These are phyloP conservation scores for Atherinomorus stipes DNA, from an alignment of 2,113 vertebrate species.

Conservation along the genomic window DNA sequence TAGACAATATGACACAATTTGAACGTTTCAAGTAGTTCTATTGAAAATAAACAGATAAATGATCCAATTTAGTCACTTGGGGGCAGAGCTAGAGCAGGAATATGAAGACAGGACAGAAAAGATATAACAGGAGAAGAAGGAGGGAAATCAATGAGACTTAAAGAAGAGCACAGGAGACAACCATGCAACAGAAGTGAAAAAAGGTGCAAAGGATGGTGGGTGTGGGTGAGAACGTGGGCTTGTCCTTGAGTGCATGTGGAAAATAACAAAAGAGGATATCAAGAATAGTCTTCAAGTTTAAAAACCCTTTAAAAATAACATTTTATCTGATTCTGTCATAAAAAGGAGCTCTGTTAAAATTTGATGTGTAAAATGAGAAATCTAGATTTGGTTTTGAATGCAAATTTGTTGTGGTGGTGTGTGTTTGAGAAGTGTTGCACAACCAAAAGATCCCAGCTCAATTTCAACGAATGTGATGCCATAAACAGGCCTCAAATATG, in stretches of 20 bases:
- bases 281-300: too few relatives aligned
- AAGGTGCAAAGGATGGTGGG: conserved; percentile 14
- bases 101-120: conserved; percentile 21
- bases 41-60: too few relatives aligned
- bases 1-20: too few relatives aligned
- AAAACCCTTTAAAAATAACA: too few relatives aligned
- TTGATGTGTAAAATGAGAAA: too few relatives aligned
- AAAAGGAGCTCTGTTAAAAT: too few relatives aligned
- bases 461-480: too few relatives aligned
- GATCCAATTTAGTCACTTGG: background rate
- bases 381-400: background rate
- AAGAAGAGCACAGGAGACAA: conserved; percentile 28
- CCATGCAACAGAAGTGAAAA: conserved; percentile 22
- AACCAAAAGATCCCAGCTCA: background rate
- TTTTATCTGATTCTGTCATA: too few relatives aligned
- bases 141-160: conserved; percentile 49
- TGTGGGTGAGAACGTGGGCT: background rate
- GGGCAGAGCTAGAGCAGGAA: background rate
- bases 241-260: too few relatives aligned
- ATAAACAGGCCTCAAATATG: too few relatives aligned
- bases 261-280: too few relatives aligned
- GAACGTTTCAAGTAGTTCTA: too few relatives aligned
- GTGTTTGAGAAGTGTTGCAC: background rate
- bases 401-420: background rate
- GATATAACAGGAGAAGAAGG: conserved; percentile 23